A percentile compares a stretch with the other conserved stretches of the same genome.
Conservation (phyloP, 2,797 vertebrate genomes). For the Falco cherrug region DNA sequence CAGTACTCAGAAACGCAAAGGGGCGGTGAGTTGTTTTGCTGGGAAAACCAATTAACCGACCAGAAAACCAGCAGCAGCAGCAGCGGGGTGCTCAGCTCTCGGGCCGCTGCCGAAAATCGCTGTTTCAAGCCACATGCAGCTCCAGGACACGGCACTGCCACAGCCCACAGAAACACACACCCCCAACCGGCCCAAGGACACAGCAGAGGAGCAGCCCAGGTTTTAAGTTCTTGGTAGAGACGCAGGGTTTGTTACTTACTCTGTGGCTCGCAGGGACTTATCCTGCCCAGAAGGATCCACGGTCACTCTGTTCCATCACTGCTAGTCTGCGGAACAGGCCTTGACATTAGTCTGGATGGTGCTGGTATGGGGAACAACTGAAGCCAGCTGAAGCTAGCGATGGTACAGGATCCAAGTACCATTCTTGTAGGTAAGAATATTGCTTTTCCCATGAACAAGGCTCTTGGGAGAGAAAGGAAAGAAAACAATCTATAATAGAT, state of each 20-base stretch:
- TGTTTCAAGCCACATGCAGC: not conserved
- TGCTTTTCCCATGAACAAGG: not conserved
- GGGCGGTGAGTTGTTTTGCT: not conserved
- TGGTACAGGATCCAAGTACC: not conserved
- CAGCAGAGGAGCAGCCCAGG: rapidly evolving
- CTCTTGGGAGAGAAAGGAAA: not conserved
- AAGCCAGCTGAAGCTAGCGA: rapidly evolving
- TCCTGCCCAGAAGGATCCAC: not conserved
- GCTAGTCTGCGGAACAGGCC: rapidly evolving
- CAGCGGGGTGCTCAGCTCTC: not conserved
- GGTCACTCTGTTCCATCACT: not conserved
- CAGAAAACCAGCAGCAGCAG: not conserved
- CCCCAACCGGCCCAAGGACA: not conserved
- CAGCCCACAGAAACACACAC: rapidly evolving
- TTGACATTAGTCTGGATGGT: rapidly evolving
- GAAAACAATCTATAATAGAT: not conserved
- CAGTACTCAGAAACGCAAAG: not conserved
- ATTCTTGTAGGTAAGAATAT: not conserved
- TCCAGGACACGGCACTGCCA: not conserved
- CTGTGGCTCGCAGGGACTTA: not conserved
- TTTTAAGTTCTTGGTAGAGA: not conserved
- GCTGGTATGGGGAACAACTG: not conserved
- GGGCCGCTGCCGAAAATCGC: not conserved
- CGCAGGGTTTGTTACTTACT: rapidly evolving
- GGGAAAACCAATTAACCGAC: not conserved